These are phyloP conservation scores for Paralvinella palmiformis DNA, from an alignment of 1,140 invertebrate genomes.

Conservation along the genomic window DNA sequence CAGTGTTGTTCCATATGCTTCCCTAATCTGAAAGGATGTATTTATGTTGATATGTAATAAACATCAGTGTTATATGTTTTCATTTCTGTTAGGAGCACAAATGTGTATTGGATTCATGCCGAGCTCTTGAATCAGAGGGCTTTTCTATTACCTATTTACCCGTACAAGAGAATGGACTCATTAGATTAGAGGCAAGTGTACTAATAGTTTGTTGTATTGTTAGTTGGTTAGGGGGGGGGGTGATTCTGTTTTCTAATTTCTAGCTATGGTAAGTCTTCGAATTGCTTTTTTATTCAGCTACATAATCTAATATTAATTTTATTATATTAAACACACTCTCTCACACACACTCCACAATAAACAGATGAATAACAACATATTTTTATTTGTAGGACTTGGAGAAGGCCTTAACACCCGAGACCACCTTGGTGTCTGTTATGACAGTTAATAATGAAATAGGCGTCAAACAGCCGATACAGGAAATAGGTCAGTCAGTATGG, in stretches of 20 bases:
- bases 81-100: conserved; percentile 94
- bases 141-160: conserved; percentile 95
- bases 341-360: too few species aligned
- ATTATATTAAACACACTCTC: too few species aligned
- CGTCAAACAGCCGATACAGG: conserved; percentile 84
- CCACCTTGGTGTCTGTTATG: conserved; percentile 94
- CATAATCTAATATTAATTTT: not conserved
- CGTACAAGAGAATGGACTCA: conserved; percentile 81
- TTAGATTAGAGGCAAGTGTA: conserved; percentile 61
- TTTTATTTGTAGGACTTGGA: conserved; percentile 64
- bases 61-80: too few species aligned
- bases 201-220: not conserved
- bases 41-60: too few species aligned
- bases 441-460: conserved; percentile 99
- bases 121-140: conserved; percentile 88
- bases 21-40: too few species aligned
- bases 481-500: conserved; percentile 69
- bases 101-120: conserved; percentile 97
- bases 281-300: not conserved
- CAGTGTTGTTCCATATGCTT: too few species aligned
- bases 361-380: too few species aligned
- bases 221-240: not conserved
- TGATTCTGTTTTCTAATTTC: not conserved
- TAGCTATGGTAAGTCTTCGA: conserved; percentile 8
- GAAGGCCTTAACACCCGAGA: conserved; percentile 78